Percentiles rank a stretch among this genome's conserved stretches.
Evolutionary conservation across 2,113 vertebrate species (phyloP).

Genomic region (Plecotus auritus): DNA sequence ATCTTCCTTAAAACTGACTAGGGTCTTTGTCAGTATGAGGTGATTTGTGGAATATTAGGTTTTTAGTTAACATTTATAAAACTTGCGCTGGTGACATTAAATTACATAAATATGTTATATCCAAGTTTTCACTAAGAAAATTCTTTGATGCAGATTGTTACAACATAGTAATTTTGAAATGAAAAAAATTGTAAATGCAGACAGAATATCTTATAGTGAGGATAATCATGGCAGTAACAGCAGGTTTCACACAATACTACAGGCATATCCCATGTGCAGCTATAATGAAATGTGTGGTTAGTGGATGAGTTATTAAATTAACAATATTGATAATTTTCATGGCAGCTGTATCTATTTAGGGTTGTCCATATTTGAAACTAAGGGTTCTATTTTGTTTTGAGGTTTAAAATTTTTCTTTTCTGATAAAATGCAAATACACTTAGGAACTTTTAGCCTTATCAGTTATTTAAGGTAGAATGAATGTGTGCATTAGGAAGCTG

Average conservation of each 20-base stretch:
- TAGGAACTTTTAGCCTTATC: not conserved
- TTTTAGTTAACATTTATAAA: conserved; percentile 27
- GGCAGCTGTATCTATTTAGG: not conserved
- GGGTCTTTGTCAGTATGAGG: not conserved
- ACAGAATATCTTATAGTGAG: not conserved
- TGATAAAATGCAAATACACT: not conserved
- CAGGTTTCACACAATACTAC: not conserved
- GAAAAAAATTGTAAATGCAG: not conserved
- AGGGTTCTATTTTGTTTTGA: conserved; percentile 35
- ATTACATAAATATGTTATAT: not conserved
- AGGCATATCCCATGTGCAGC: not conserved
- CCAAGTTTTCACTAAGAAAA: not conserved
- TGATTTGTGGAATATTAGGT: not conserved
- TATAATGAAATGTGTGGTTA: not conserved
- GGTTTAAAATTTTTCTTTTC: not conserved
- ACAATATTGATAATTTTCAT: not conserved
- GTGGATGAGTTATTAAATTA: not conserved
- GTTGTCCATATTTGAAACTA: not conserved
- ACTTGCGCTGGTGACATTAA: not conserved
- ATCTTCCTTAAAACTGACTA: not conserved
- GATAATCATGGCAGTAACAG: not conserved
- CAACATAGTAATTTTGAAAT: not conserved
- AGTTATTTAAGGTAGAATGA: not conserved
- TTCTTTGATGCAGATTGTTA: not conserved
- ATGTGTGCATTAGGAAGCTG: not conserved